phyloP scores from a whole-genome alignment of 1,140 invertebrate species.

The Zaprionus taronus region DNA sequence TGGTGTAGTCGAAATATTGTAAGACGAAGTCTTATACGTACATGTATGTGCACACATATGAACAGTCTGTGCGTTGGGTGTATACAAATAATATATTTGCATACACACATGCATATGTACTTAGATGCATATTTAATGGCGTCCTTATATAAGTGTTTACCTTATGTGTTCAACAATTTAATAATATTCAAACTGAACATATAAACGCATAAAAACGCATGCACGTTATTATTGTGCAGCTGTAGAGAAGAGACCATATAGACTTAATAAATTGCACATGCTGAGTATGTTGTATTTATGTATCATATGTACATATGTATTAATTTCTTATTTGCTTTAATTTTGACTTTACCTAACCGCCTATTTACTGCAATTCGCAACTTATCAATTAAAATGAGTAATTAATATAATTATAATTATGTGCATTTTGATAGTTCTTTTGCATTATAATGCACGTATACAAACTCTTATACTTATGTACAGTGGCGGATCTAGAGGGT shows the following conservation, averaged over 20 bases:
- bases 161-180: not conserved
- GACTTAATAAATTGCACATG: not conserved
- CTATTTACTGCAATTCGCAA: too few relatives aligned
- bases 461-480: not conserved
- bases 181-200: not conserved
- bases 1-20: constrained; percentile 2
- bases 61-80: not conserved
- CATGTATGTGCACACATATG: not conserved
- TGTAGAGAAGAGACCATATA: not conserved
- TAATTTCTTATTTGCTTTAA: not conserved
- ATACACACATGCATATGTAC: too few relatives aligned
- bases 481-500: too few relatives aligned
- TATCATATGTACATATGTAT: not conserved
- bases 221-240: too few relatives aligned
- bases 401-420: not conserved
- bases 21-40: not conserved
- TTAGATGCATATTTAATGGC: too few relatives aligned
- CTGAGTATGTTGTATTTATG: not conserved
- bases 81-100: not conserved
- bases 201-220: not conserved
- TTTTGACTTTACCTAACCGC: too few relatives aligned
- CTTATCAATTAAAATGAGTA: not conserved
- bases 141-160: not conserved
- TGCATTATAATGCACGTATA: too few relatives aligned
- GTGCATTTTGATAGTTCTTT: not conserved